Evolutionary conservation across 1,140 invertebrate genomes (phyloP).

Genomic region (Panulirus ornatus): DNA sequence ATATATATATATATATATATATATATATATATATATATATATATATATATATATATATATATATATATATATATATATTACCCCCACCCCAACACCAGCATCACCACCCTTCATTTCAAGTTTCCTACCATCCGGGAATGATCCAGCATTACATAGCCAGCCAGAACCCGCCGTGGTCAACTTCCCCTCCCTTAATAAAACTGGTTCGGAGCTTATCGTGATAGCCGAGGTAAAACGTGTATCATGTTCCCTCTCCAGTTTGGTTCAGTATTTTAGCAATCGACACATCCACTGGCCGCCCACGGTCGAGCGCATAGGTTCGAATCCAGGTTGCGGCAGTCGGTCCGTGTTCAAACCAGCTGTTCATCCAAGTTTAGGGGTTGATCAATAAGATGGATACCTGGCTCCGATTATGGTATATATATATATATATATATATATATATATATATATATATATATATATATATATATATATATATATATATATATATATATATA

Average conservation of each 20-base stretch:
- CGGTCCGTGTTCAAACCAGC: no score
- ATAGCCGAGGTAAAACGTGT: conserved; percentile 27
- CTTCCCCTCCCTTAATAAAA: background rate
- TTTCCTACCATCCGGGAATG: background rate
- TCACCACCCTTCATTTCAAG: background rate
- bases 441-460: no score
- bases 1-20: conserved; percentile 20
- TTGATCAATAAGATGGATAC: no score
- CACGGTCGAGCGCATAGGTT: no score
- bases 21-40: conserved; percentile 36
- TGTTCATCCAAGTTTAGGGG: no score
- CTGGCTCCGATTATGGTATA: no score
- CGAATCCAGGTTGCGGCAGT: no score
- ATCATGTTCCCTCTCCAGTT: conserved; percentile 26
- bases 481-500: no score
- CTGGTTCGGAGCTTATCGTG: conserved; percentile 22
- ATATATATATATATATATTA: conserved; percentile 5
- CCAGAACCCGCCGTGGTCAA: background rate
- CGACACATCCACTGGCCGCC: conserved; percentile 5
- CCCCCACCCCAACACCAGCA: conserved; percentile 19
- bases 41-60: conserved; percentile 31
- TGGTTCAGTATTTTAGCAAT: conserved; percentile 41
- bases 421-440: no score
- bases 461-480: no score
- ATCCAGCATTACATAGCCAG: no score